Conservation (phyloP, 2,797 vertebrate species). For the Macropodus opercularis region DNA sequence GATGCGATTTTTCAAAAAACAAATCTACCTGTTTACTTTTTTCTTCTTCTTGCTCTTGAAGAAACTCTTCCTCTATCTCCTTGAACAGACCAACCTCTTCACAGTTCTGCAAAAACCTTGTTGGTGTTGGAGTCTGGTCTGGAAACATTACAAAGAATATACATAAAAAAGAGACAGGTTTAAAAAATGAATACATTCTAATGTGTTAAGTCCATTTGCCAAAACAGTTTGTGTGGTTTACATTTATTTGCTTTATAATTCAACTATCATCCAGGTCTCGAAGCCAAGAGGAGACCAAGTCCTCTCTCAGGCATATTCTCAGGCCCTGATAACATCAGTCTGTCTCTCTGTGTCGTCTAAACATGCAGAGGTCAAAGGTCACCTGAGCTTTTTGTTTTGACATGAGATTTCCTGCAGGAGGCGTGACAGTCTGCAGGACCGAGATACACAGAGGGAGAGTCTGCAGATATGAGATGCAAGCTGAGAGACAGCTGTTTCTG, state of each 20-base stretch:
- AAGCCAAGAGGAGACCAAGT: conserved; percentile 25
- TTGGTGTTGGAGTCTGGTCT: conserved; percentile 98
- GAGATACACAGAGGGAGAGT: conserved; percentile 28
- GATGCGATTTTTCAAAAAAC: neutral
- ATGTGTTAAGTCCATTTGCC: neutral
- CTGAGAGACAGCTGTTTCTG: conserved; percentile 59
- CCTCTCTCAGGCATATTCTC: conserved; percentile 32
- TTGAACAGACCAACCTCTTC: conserved; percentile 97
- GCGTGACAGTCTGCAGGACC: conserved; percentile 57
- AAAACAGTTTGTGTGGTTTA: neutral
- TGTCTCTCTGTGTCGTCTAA: conserved; percentile 63
- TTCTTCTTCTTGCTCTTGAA: conserved; percentile 91
- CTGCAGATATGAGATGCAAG: conserved; percentile 54
- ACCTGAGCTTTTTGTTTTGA: conserved; percentile 71
- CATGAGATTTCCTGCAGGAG: conserved; percentile 74
- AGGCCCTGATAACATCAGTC: conserved; percentile 68
- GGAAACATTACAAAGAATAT: conserved; percentile 35
- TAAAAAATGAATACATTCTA: neutral
- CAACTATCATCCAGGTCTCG: conserved; percentile 2
- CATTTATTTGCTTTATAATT: conserved; percentile 23
- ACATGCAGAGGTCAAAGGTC: conserved; percentile 71
- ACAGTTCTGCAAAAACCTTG: conserved; percentile 96
- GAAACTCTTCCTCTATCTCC: conserved; percentile 96
- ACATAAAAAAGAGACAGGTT: neutral
- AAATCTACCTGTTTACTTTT: conserved; percentile 89